Percentiles rank a stretch among this genome's conserved stretches.
Evolutionary conservation across 2,888 invertebrate species (phyloP).

Genomic region (Nysson spinosus): DNA sequence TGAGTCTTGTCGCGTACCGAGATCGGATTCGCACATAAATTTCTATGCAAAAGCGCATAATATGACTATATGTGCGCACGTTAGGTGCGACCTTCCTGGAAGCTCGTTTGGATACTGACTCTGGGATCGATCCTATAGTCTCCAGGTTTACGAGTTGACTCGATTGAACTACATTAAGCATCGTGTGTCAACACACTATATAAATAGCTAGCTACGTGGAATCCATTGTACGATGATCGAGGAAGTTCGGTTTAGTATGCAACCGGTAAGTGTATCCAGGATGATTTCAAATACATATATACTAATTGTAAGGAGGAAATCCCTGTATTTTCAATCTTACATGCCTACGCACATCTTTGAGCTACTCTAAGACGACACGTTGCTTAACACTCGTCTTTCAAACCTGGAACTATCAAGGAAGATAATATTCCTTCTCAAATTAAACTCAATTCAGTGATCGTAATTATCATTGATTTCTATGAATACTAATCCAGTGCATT

Average conservation of each 20-base stretch:
- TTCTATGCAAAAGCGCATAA: conserved; percentile 7
- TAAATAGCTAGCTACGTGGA: conserved; percentile 21
- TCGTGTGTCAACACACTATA: conserved; percentile 47
- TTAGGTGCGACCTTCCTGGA: conserved; percentile 8
- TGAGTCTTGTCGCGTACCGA: no score
- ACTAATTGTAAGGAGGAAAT: no score
- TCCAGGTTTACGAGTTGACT: conserved; percentile 37
- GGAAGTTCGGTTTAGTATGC: conserved; percentile 11
- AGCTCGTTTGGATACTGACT: conserved; percentile 13
- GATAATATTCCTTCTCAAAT: no score
- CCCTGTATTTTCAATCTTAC: no score
- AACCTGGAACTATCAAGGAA: no score
- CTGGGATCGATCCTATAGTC: conserved; percentile 46
- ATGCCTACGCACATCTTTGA: no score
- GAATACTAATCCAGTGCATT: no score
- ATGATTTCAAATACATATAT: conserved; percentile 45
- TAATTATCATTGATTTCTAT: no score
- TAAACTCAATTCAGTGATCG: no score
- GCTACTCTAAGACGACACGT: no score
- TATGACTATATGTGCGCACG: conserved; percentile 3
- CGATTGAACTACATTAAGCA: conserved; percentile 55
- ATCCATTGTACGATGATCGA: conserved; percentile 1
- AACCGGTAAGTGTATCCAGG: conserved; percentile 22
- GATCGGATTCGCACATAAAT: no score
- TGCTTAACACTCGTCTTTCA: no score